Conservation (phyloP, 2,888 invertebrate species). For the Drosophila antonietae region DNA sequence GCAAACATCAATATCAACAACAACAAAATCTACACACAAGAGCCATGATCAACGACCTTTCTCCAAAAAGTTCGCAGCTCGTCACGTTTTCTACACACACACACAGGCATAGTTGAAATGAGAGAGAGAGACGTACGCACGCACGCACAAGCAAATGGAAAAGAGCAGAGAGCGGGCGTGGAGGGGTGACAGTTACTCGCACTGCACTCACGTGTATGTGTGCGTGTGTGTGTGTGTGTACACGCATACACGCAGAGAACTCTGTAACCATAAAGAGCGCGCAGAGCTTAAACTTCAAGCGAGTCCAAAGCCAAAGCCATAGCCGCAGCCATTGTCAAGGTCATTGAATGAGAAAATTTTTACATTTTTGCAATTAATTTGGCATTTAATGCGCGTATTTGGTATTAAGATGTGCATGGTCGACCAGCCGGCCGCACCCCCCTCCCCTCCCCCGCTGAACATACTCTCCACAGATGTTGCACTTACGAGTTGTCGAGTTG, state of each 20-base stretch:
- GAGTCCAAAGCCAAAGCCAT: conserved; percentile 26
- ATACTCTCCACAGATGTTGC: neutral
- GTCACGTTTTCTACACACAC: conserved; percentile 77
- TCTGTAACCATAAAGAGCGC: conserved; percentile 53
- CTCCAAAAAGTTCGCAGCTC: conserved; percentile 78
- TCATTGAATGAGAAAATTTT: conserved; percentile 77
- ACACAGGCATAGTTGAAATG: neutral
- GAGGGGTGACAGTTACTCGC: conserved; percentile 4
- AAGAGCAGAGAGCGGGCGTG: neutral
- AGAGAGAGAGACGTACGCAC: neutral
- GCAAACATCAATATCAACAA: conserved; percentile 13
- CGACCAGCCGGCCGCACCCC: neutral
- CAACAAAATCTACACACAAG: conserved; percentile 20
- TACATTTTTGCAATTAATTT: conserved; percentile 69
- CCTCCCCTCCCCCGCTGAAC: neutral
- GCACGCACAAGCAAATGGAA: conserved; percentile 17
- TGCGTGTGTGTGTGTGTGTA: neutral
- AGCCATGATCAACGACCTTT: conserved; percentile 80
- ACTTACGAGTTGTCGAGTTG: conserved; percentile 20
- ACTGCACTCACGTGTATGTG: neutral
- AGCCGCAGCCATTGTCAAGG: conserved; percentile 74
- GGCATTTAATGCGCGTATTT: conserved; percentile 55
- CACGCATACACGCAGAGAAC: conserved; percentile 31
- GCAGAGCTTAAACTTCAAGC: conserved; percentile 32
- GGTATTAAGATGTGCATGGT: conserved; percentile 47